A percentile compares a stretch with the other conserved stretches of the same genome.
Evolutionary conservation across 2,888 invertebrate genomes (phyloP).

Genomic region (Clusia tigrina): DNA sequence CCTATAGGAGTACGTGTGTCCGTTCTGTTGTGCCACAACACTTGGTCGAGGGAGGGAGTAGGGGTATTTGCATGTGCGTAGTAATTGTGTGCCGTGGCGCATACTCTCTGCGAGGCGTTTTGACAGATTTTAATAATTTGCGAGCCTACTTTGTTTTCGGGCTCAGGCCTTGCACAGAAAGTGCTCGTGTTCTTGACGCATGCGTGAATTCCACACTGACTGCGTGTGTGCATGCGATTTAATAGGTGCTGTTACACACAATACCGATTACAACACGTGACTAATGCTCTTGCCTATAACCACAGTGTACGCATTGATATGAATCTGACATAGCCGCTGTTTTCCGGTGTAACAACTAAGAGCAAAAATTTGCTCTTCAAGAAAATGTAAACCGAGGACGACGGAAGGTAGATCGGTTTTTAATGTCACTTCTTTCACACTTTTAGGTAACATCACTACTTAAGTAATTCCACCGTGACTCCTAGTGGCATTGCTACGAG

Average conservation of each 20-base stretch:
- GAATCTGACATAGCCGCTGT: no score
- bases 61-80: not conserved
- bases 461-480: no score
- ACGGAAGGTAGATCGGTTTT: no score
- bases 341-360: no score
- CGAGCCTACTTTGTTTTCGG: slow-evolving; percentile 2
- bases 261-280: not conserved
- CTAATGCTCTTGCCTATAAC: no score
- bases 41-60: not conserved
- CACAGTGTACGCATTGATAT: no score
- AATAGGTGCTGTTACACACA: slow-evolving; percentile 7
- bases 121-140: slow-evolving; percentile 10
- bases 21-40: no score
- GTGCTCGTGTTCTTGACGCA: not conserved
- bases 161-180: not conserved
- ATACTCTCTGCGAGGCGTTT: slow-evolving; percentile 15
- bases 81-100: not conserved
- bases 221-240: not conserved
- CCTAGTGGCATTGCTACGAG: no score
- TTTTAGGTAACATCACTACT: no score
- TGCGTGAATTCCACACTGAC: not conserved
- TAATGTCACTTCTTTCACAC: no score
- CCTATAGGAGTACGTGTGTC: not conserved
- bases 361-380: no score
- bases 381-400: no score